Conservation (phyloP, 2,113 vertebrate species). For the Acanthisitta chloris region DNA sequence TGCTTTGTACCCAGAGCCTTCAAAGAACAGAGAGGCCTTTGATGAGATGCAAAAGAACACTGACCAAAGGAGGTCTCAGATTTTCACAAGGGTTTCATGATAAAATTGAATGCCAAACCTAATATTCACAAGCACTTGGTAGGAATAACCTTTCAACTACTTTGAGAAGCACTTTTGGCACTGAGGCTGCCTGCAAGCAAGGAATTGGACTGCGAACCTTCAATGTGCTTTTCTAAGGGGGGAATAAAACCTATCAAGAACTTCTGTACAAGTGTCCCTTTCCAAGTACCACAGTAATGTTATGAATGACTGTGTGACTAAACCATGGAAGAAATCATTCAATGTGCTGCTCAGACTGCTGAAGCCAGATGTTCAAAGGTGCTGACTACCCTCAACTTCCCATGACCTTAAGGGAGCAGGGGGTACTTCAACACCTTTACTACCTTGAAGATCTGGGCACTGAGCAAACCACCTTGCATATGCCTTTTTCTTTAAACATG, state of each 20-base stretch:
- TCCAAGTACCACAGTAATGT: neutral
- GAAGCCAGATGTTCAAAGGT: neutral
- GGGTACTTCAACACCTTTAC: neutral
- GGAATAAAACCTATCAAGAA: neutral
- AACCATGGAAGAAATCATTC: neutral
- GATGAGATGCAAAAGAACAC: neutral
- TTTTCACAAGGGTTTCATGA: neutral
- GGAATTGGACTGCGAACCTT: neutral
- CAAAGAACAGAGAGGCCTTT: neutral
- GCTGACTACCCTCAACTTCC: neutral
- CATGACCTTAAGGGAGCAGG: neutral
- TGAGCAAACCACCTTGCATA: neutral
- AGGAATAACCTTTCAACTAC: neutral
- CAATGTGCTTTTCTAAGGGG: neutral
- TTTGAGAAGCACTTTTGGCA: neutral
- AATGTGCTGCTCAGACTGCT: neutral
- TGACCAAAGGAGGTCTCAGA: neutral
- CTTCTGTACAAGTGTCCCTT: neutral
- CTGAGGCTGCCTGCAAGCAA: neutral
- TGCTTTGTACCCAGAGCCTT: neutral
- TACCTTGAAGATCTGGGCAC: neutral
- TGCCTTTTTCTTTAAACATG: constrained; percentile 18
- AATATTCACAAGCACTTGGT: neutral
- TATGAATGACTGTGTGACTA: neutral
- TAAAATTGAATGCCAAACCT: neutral